Evolutionary conservation across 2,888 invertebrate species (phyloP).

Genomic region (Penaeus monodon): DNA sequence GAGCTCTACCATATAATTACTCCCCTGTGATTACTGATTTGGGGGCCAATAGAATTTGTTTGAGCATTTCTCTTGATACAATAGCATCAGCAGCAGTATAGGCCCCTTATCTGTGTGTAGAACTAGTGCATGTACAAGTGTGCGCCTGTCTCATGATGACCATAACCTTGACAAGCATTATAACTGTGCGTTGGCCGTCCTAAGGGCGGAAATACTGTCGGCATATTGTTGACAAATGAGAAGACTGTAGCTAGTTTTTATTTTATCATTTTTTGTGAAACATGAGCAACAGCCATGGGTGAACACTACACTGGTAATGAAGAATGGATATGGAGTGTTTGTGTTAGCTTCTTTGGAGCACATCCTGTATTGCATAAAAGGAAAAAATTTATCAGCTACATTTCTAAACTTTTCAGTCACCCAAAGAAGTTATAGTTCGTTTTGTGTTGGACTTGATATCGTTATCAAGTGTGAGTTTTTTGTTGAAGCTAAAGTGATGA

Average conservation of each 20-base stretch:
- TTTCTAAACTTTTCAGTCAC: slow-evolving; percentile 51
- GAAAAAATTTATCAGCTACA: slow-evolving; percentile 34
- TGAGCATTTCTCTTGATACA: slow-evolving; percentile 40
- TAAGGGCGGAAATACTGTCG: slow-evolving; percentile 35
- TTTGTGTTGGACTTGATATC: slow-evolving; percentile 61
- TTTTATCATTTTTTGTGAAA: slow-evolving; percentile 26
- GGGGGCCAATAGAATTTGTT: slow-evolving; percentile 54
- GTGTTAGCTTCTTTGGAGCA: slow-evolving; percentile 53
- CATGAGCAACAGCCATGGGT: slow-evolving; percentile 15
- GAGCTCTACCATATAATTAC: slow-evolving; percentile 36
- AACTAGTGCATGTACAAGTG: slow-evolving; percentile 54
- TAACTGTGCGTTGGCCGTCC: slow-evolving; percentile 49
- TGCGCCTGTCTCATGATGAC: slow-evolving; percentile 50
- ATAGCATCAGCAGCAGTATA: slow-evolving; percentile 35
- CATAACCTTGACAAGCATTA: slow-evolving; percentile 42
- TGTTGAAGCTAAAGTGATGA: slow-evolving; percentile 46
- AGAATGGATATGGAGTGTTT: slow-evolving; percentile 24
- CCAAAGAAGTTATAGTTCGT: slow-evolving; percentile 59
- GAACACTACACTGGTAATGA: slow-evolving; percentile 15
- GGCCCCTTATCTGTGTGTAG: slow-evolving; percentile 59
- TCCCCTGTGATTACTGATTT: slow-evolving; percentile 57
- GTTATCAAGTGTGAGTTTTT: slow-evolving; percentile 53
- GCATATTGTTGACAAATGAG: slow-evolving; percentile 52
- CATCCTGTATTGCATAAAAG: slow-evolving; percentile 42
- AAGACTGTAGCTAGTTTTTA: slow-evolving; percentile 39